Evolutionary conservation across 2,113 vertebrate species (phyloP), one percentile per base, ranked within the genome.

Genomic region (Synodontis membranacea): DNA sequence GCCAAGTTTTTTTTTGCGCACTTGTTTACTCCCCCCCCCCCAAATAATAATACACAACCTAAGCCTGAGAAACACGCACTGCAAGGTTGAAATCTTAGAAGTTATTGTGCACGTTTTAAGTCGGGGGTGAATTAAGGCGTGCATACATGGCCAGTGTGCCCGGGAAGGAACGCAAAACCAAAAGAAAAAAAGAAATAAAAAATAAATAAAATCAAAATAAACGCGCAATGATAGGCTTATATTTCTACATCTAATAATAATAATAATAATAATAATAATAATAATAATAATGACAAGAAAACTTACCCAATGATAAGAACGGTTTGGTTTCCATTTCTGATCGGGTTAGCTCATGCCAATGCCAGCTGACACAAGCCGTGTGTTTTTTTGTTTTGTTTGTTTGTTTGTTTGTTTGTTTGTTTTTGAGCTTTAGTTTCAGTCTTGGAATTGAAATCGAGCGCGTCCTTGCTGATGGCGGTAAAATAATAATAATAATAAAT

Each of bases 301-400:
- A 95, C 95, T 95, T 89, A 96, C 95, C 95, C 94, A 96, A 90
- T 93, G 95, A 95, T 93, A 95, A 90, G 93, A 95, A 96, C 39
- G 95, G 95, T 93, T 96, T 96, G 91, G 95, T 96, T 90, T 96
- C 95, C 95, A 96, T 96, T 89, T 92, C 92, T 86, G 91, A 66
- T 88, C 39, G 80, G 89, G 90, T 95, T 95, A 96, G 94, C 95
- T 95, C 95, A 96, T 96, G 92, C 95, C 95, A 92, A 95, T 95
- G 91, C 95, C 95, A 92, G 95, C 94, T 93, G 92, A 94, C 89
- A 88, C 91, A 84, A 89, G 86, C 92, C 91, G 91, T 90, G 91
- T 92, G 87, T 91, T 21, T 23, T 70, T 10, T 25, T 72, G 8
- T n/a, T 88, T 72, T n/a, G n/a, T 10, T 25, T 72, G 8, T n/a